A percentile compares a stretch with the other conserved stretches of the same genome.
Conservation (phyloP, 2,888 invertebrate genomes). For the Ophion ventricosus region DNA sequence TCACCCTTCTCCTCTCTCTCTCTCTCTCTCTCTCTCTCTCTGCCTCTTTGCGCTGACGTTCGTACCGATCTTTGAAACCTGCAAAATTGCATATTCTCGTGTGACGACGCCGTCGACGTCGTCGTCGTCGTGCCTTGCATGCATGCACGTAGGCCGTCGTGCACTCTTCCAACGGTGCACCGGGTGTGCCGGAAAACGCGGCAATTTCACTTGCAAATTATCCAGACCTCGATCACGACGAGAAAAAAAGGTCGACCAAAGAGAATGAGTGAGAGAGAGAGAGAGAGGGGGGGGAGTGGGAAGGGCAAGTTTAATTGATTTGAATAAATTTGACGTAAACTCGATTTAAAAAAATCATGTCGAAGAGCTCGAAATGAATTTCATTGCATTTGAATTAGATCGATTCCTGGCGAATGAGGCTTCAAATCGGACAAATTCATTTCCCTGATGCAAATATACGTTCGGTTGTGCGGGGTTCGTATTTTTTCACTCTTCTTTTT, state of each 20-base stretch:
- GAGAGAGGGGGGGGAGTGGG: background rate
- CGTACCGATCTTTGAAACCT: conserved; percentile 60
- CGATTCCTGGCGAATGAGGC: background rate
- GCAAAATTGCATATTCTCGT: conserved; percentile 68
- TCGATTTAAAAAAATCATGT: background rate
- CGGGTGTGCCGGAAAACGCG: conserved; percentile 43
- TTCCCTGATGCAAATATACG: background rate
- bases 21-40: conserved; percentile 17
- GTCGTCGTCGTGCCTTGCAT: conserved; percentile 44
- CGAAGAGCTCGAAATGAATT: conserved; percentile 15
- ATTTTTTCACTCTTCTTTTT: conserved; percentile 11
- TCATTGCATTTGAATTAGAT: background rate
- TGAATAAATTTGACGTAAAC: conserved; percentile 34
- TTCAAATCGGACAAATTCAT: background rate
- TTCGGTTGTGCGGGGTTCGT: background rate
- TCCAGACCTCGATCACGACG: conserved; percentile 12
- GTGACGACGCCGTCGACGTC: conserved; percentile 35
- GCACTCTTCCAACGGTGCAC: conserved; percentile 25
- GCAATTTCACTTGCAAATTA: conserved; percentile 56
- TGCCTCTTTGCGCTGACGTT: conserved; percentile 45
- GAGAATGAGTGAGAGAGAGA: background rate
- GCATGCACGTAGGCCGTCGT: conserved; percentile 41
- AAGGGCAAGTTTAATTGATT: conserved; percentile 38
- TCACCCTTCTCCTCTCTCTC: conserved; percentile 1
- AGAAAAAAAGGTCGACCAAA: conserved; percentile 4